These are phyloP conservation scores for Channa maculata DNA, from an alignment of 2,113 vertebrate genomes.

Conservation along the genomic window DNA sequence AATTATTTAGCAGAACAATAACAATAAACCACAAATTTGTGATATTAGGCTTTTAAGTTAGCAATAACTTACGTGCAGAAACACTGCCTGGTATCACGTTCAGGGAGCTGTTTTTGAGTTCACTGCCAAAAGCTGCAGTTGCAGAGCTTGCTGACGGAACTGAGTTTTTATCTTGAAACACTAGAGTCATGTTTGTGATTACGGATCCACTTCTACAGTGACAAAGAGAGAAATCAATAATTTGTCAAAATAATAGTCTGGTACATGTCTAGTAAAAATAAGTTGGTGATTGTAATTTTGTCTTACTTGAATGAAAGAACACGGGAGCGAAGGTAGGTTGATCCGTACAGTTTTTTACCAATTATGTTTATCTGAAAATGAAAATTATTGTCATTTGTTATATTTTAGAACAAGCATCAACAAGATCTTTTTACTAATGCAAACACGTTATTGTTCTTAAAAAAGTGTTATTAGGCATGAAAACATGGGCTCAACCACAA, in stretches of 20 bases:
- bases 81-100: conserved; percentile 33
- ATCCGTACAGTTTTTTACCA: not conserved
- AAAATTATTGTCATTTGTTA: not conserved
- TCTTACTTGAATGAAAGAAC: conserved; percentile 64
- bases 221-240: not conserved
- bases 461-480: too few species aligned
- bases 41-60: not conserved
- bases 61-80: conserved; percentile 46
- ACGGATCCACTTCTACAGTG: conserved; percentile 63
- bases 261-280: not conserved
- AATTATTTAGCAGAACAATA: not conserved
- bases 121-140: not conserved
- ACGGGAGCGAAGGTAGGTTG: conserved; percentile 7
- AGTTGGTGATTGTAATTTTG: not conserved
- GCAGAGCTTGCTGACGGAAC: conserved; percentile 24
- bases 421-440: too few species aligned
- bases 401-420: too few species aligned
- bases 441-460: too few species aligned
- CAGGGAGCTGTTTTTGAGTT: conserved; percentile 12
- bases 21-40: not conserved
- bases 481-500: too few species aligned
- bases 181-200: conserved; percentile 24
- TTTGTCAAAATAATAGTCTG: not conserved
- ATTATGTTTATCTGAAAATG: conserved; percentile 59
- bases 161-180: conserved; percentile 10